Evolutionary conservation across 2,113 vertebrate genomes (phyloP).

Genomic region (Colius striatus): DNA sequence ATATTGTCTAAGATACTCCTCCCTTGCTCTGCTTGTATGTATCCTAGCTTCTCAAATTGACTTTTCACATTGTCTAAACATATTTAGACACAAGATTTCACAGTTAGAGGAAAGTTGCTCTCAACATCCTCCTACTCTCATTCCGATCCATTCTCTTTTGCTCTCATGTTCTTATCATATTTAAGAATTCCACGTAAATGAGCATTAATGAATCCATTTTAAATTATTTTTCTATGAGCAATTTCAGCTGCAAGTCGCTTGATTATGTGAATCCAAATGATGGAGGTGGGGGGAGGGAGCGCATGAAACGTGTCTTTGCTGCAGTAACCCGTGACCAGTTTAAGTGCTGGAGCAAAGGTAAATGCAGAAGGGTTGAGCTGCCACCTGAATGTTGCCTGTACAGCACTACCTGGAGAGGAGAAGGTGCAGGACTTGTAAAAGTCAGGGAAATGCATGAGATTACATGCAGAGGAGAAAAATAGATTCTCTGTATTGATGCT

Average conservation of each 20-base stretch:
- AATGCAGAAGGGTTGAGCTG: background rate
- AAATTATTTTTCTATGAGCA: slow-evolving; percentile 69
- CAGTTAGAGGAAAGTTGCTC: slow-evolving; percentile 50
- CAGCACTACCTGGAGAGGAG: background rate
- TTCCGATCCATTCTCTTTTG: slow-evolving; percentile 41
- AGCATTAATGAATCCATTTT: slow-evolving; percentile 71
- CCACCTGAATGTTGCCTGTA: background rate
- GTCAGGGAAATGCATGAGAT: background rate
- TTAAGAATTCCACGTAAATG: slow-evolving; percentile 66
- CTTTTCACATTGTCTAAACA: slow-evolving; percentile 62
- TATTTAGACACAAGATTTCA: slow-evolving; percentile 61
- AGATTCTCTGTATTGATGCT: background rate
- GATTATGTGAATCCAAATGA: slow-evolving; percentile 67
- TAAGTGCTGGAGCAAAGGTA: slow-evolving; percentile 34
- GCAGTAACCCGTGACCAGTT: slow-evolving; percentile 8
- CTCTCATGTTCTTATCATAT: slow-evolving; percentile 55
- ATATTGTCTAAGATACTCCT: background rate
- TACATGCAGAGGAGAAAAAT: too few relatives aligned
- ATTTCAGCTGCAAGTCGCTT: slow-evolving; percentile 62
- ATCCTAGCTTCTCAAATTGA: slow-evolving; percentile 44
- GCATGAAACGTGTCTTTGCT: background rate
- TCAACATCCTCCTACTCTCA: slow-evolving; percentile 64
- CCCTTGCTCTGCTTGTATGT: background rate
- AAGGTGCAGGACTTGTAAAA: background rate
- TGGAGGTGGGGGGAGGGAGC: background rate